Percentiles rank a stretch among this genome's conserved stretches.
Conservation (phyloP, 2,888 invertebrate genomes). For the Coenonympha arcania region DNA sequence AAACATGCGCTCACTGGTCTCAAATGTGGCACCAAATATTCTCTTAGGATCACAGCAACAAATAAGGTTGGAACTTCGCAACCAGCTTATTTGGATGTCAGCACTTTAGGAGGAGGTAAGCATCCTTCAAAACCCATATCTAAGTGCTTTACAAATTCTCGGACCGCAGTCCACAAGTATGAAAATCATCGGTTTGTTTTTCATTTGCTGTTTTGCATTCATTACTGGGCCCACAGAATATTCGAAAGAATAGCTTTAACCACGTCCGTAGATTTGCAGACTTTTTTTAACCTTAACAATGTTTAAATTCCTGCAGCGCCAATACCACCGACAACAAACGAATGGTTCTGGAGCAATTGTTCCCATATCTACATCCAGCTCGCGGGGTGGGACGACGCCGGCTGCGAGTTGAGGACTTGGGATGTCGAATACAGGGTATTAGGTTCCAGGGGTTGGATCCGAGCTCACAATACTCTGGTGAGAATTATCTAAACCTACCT, state of each 20-base stretch:
- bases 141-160: too few species aligned
- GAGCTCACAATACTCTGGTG: constrained; percentile 52
- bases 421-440: constrained; percentile 81
- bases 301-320: constrained; percentile 60
- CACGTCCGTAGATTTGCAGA: too few species aligned
- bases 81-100: constrained; percentile 76
- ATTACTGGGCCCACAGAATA: too few species aligned
- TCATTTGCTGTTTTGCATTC: too few species aligned
- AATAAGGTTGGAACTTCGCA: constrained; percentile 88
- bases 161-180: too few species aligned
- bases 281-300: too few species aligned
- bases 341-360: constrained; percentile 85
- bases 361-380: constrained; percentile 84
- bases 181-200: too few species aligned
- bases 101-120: constrained; percentile 75
- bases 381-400: constrained; percentile 87
- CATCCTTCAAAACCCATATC: constrained; percentile 11
- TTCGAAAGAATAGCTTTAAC: too few species aligned
- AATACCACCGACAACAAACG: constrained; percentile 79
- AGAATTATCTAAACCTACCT: constrained; percentile 8
- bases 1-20: constrained; percentile 80
- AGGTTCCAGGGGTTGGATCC: constrained; percentile 58
- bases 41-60: constrained; percentile 84
- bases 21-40: constrained; percentile 88
- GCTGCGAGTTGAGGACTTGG: constrained; percentile 84